Base-by-base conservation (phyloP, 1,140 invertebrate genomes). In the Sminthurinus signatus region DNA sequence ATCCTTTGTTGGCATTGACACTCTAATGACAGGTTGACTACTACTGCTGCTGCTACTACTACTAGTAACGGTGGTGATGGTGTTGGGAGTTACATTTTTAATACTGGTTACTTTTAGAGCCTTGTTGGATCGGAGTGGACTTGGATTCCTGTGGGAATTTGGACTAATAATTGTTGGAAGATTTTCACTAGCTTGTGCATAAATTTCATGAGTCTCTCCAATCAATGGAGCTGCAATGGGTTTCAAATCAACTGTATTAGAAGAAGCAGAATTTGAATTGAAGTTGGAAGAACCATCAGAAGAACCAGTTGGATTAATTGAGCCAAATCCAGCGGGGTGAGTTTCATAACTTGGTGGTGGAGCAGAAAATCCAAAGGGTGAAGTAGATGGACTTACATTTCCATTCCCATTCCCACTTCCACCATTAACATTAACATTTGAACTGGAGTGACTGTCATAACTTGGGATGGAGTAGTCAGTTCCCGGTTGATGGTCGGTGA, bases 91-190 rank as follows among this genome's bases (percentile, higher is more conserved):
- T 10, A 43, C 57, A 60, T 46, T 68, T 28, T 64, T 64, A 2
- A 65, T 32, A 3, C 29, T 46, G n/a, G 28, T 55, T 27, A 65
- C 46, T 55, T 69, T 65, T 32, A 69, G n/a, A 14, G 67, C 62
- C 36, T 65, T 69, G 28, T 69, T 60, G 4, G 32, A 43, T n/a
- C 64, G 29, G 8, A 23, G 3, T 19, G 32, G 29, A 29, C n/a
- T 50, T 21, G 10, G 28, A n/a, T 5, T 5, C 14, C 23, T 8
- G 15, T 10, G 29, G 3, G 54, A 56, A 25, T 42, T 21, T 25
- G 23, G 28, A 46, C 54, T 62, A 32, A 65, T 59, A 43, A 62
- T 62, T 19, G 31, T 31, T 27, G 44, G 67, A 27, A 56, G n/a
- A 60, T 52, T 60, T 48, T 39, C 50, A 43, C 29, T 61, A 14